Evolutionary conservation across 2,113 vertebrate genomes (phyloP).

Genomic region (Macrotis lagotis): DNA sequence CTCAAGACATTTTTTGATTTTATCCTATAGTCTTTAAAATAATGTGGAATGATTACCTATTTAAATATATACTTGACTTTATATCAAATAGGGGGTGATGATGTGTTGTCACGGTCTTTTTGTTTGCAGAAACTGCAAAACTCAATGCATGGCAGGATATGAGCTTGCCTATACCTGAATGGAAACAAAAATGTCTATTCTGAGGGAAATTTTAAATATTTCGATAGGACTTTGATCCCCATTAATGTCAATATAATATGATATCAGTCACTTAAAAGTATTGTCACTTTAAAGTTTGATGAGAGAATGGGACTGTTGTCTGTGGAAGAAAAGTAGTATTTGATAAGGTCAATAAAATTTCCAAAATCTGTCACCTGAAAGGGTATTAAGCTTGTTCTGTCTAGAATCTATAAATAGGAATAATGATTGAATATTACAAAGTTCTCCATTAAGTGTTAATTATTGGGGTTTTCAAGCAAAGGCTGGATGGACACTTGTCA

Average conservation of each 20-base stretch:
- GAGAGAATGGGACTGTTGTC: not conserved
- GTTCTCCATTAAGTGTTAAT: not conserved
- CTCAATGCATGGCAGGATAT: not conserved
- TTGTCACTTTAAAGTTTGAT: not conserved
- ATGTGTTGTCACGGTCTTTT: not conserved
- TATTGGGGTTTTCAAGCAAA: not conserved
- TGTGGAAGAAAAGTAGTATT: too few relatives aligned
- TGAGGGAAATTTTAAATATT: not conserved
- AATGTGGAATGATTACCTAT: constrained; percentile 22
- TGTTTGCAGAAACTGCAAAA: not conserved
- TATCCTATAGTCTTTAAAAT: constrained; percentile 74
- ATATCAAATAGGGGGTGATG: constrained; percentile 3
- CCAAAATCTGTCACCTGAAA: not conserved
- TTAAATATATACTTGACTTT: constrained; percentile 17
- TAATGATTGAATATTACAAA: not conserved
- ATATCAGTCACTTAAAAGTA: not conserved
- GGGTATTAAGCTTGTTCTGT: not conserved
- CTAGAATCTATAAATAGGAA: not conserved
- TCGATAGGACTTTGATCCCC: not conserved
- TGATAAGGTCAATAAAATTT: not conserved
- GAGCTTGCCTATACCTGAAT: not conserved
- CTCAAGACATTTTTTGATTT: constrained; percentile 66
- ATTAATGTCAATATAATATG: not conserved
- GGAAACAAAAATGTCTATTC: not conserved
- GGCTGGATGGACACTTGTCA: not conserved